phyloP scores from a whole-genome alignment of 2,797 vertebrate species.

The Dryobates pubescens region DNA sequence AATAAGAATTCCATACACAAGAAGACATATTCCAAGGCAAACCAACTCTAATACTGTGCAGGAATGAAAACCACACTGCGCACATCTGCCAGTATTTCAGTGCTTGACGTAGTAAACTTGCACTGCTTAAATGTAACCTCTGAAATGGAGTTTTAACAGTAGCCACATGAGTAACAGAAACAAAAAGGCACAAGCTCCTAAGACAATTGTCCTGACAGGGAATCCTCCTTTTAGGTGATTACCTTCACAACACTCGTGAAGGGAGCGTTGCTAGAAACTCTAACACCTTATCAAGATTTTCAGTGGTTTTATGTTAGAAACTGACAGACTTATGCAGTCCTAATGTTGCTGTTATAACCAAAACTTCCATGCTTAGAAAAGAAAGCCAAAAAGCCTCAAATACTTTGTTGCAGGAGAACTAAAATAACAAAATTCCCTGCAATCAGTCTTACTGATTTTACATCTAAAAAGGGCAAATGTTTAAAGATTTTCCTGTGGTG shows the following conservation, averaged over 20 bases:
- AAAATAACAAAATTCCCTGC: neutral
- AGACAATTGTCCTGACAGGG: neutral
- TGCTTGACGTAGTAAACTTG: neutral
- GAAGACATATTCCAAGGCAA: neutral
- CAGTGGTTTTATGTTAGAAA: neutral
- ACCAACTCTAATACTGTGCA: neutral
- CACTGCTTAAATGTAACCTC: neutral
- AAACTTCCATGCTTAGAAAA: neutral
- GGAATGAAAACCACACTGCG: neutral
- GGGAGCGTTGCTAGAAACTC: neutral
- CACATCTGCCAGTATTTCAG: neutral
- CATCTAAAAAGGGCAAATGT: neutral
- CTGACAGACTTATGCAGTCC: neutral
- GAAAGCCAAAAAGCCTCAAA: neutral
- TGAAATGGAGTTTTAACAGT: neutral
- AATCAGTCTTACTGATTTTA: neutral
- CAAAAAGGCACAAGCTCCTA: neutral
- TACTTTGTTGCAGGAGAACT: neutral
- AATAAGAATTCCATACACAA: neutral
- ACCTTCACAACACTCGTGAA: neutral
- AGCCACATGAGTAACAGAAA: neutral
- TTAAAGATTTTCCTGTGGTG: neutral
- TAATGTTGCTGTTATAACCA: accelerated
- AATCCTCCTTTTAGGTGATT: neutral
- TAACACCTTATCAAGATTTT: neutral